Percentiles rank a stretch among this genome's conserved stretches.
phyloP scores from a whole-genome alignment of 2,113 vertebrate genomes.

The Dromas ardeola region DNA sequence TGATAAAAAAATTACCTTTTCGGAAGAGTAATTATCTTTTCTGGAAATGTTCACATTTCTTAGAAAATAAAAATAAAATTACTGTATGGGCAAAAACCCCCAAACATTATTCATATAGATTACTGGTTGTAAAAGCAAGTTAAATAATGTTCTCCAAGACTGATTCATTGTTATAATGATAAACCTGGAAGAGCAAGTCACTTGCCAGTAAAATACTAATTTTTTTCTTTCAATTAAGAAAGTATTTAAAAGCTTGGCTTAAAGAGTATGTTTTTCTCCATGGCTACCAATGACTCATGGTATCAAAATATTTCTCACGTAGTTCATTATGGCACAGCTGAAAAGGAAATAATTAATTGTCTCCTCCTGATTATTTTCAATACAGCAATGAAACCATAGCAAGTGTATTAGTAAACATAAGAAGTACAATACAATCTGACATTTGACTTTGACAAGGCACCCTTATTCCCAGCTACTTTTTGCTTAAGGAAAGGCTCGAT shows the following conservation, averaged over 20 bases:
- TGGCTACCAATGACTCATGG: not conserved
- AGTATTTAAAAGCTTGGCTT: not conserved
- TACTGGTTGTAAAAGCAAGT: not conserved
- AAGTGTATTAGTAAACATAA: not conserved
- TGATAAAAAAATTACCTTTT: not conserved
- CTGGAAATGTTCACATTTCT: not conserved
- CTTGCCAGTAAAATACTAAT: not conserved
- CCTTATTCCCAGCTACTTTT: not conserved
- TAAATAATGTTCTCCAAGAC: not conserved
- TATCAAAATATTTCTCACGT: not conserved
- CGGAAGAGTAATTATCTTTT: not conserved
- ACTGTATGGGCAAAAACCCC: not conserved
- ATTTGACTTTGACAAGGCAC: not conserved
- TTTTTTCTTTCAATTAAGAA: not conserved
- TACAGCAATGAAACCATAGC: not conserved
- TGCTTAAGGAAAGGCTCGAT: not conserved
- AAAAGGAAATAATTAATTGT: constrained; percentile 11
- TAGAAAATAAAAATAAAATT: not conserved
- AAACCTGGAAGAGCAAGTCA: not conserved
- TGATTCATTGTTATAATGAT: not conserved
- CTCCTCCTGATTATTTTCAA: not conserved
- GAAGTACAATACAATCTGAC: not conserved
- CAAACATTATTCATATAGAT: not conserved
- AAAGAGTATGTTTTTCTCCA: not conserved
- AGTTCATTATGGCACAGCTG: not conserved